A percentile compares a stretch with the other conserved stretches of the same genome.
phyloP scores from a whole-genome alignment of 2,888 invertebrate genomes.

The Acleris holmiana region DNA sequence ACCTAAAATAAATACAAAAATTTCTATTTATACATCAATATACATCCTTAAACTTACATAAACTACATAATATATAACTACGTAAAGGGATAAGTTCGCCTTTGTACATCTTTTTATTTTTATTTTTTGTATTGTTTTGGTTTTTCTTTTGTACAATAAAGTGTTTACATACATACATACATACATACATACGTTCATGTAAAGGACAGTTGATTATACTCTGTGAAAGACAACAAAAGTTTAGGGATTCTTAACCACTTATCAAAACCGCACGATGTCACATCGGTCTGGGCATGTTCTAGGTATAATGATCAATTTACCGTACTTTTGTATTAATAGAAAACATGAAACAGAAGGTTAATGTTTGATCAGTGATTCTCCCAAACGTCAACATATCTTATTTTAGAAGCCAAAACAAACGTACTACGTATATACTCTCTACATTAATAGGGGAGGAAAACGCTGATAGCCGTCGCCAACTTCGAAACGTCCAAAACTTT shows the following conservation, averaged over 20 bases:
- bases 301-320: neutral
- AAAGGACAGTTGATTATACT: too few species aligned
- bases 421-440: neutral
- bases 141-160: too few species aligned
- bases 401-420: neutral
- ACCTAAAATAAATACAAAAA: too few species aligned
- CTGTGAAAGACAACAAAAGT: too few species aligned
- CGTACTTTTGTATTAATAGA: neutral
- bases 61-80: too few species aligned
- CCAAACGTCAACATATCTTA: neutral
- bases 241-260: neutral
- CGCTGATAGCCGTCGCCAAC: constrained; percentile 56
- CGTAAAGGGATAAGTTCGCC: too few species aligned
- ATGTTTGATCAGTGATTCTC: neutral
- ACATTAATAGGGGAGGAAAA: constrained; percentile 43
- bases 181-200: too few species aligned
- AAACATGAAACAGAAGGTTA: neutral
- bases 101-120: too few species aligned
- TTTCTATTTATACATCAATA: too few species aligned
- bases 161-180: too few species aligned
- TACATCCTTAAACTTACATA: too few species aligned
- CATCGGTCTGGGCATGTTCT: constrained; percentile 5
- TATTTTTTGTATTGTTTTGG: too few species aligned
- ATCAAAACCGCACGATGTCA: neutral
- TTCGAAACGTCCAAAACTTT: constrained; percentile 40